phyloP scores from a whole-genome alignment of 2,888 invertebrate species.

The Anorthoa munda region DNA sequence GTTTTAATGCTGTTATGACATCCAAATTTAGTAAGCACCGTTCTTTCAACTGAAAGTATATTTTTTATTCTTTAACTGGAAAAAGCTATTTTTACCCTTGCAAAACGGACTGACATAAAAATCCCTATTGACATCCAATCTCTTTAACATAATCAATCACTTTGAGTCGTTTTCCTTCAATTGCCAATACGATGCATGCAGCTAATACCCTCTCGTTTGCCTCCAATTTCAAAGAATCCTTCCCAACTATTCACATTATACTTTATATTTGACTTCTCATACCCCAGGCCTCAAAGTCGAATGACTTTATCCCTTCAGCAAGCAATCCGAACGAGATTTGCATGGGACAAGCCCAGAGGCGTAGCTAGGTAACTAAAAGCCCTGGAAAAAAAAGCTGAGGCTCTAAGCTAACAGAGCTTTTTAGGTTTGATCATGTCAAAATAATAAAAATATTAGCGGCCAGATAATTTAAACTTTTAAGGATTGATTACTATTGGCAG shows the following conservation, averaged over 20 bases:
- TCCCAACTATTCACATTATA: conserved; percentile 51
- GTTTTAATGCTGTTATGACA: background rate
- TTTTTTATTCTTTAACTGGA: background rate
- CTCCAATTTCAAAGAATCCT: conserved; percentile 45
- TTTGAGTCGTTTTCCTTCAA: conserved; percentile 50
- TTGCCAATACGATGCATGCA: conserved; percentile 32
- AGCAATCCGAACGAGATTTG: conserved; percentile 62
- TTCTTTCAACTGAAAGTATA: background rate
- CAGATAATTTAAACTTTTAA: too few species aligned
- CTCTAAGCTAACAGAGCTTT: too few species aligned
- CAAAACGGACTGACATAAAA: conserved; percentile 5
- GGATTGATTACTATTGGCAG: too few species aligned
- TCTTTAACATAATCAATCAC: conserved; percentile 47
- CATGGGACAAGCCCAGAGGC: conserved; percentile 30
- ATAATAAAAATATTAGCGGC: too few species aligned
- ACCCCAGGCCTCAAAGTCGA: conserved; percentile 37
- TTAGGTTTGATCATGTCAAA: too few species aligned
- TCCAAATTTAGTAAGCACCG: background rate
- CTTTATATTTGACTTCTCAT: conserved; percentile 52
- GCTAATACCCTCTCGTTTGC: conserved; percentile 34
- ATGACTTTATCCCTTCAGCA: conserved; percentile 59
- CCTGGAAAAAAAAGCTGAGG: too few species aligned
- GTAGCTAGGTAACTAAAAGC: too few species aligned
- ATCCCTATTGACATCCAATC: conserved; percentile 32
- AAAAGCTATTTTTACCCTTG: background rate